Percentiles rank a stretch among this genome's conserved stretches.
Evolutionary conservation across 1,140 invertebrate species (phyloP).

Genomic region (Pristionchus pacificus): DNA sequence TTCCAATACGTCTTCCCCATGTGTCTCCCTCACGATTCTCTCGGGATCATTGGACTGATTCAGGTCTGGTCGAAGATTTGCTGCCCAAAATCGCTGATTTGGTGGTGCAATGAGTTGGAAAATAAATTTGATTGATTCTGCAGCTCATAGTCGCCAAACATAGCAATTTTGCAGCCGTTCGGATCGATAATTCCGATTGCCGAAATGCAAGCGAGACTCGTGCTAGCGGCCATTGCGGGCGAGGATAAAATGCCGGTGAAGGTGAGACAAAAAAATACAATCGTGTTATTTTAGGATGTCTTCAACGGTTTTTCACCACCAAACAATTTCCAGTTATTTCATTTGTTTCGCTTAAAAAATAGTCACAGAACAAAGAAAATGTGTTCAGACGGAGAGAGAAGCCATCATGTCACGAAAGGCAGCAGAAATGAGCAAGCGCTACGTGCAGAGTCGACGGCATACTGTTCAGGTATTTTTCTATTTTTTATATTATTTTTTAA

Average conservation of each 20-base stretch:
- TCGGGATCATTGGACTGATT: conserved; percentile 63
- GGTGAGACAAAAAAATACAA: not conserved
- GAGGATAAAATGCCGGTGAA: conserved; percentile 21
- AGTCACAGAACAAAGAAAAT: not conserved
- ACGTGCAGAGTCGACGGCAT: conserved; percentile 38
- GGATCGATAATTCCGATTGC: conserved; percentile 62
- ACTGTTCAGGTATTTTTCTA: conserved; percentile 48
- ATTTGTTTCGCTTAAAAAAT: not conserved
- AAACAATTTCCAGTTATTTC: no score
- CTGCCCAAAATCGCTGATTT: no score
- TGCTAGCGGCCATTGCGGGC: conserved; percentile 39
- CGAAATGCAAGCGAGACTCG: conserved; percentile 63
- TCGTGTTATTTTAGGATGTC: no score
- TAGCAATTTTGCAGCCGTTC: conserved; percentile 57
- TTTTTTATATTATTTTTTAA: not conserved
- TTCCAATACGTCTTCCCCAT: conserved; percentile 61
- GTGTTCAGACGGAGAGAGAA: conserved; percentile 23
- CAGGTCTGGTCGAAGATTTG: conserved; percentile 23
- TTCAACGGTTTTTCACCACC: no score
- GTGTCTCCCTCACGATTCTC: conserved; percentile 56
- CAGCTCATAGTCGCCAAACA: not conserved
- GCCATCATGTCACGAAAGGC: conserved; percentile 15
- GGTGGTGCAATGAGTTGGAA: not conserved
- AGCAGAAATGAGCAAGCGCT: conserved; percentile 22
- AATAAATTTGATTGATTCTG: not conserved